These are phyloP conservation scores for Ptilorrhoa leucosticta DNA, from an alignment of 2,113 vertebrate species.

Conservation along the genomic window DNA sequence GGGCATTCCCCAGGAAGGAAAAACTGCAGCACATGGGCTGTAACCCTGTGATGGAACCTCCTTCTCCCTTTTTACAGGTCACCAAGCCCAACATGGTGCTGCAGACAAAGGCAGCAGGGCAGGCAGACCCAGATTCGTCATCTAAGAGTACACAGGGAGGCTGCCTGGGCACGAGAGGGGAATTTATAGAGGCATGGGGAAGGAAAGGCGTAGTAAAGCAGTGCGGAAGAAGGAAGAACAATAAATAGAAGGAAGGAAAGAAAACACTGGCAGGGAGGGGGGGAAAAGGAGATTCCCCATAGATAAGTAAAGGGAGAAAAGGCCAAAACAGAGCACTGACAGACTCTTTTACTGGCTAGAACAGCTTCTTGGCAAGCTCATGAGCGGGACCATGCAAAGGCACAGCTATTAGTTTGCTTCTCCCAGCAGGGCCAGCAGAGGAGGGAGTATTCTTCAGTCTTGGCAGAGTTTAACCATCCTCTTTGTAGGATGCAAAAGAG, in stretches of 20 bases:
- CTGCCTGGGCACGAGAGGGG: not conserved
- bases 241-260: conserved; percentile 22
- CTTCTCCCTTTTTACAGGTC: not conserved
- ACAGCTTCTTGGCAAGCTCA: conserved; percentile 12
- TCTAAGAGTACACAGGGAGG: not conserved
- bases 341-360: not conserved
- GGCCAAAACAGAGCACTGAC: not conserved
- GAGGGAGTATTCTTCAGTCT: not conserved
- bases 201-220: not conserved
- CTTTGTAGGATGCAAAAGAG: not conserved
- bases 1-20: not conserved
- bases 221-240: not conserved
- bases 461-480: not conserved
- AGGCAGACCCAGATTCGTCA: not conserved
- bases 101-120: not conserved
- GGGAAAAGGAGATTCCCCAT: not conserved
- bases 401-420: not conserved
- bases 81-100: not conserved
- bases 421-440: not conserved
- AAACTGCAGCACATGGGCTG: not conserved
- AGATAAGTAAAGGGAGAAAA: not conserved
- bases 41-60: not conserved
- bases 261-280: not conserved
- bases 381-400: not conserved
- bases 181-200: not conserved